Conservation (phyloP, 2,888 invertebrate species). For the Acheta domesticus region DNA sequence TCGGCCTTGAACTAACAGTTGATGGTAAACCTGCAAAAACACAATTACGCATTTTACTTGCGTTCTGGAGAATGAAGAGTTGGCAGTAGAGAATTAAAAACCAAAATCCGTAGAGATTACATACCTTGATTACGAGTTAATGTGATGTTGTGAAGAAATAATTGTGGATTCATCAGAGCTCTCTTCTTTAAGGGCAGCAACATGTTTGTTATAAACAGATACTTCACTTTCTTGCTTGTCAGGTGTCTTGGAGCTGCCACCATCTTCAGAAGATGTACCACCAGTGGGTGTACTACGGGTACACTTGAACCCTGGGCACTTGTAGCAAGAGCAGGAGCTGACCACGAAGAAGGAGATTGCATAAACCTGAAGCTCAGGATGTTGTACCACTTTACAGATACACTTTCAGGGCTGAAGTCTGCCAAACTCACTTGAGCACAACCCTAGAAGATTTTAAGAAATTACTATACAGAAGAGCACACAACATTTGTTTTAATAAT, state of each 20-base stretch:
- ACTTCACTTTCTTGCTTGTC: slow-evolving; percentile 54
- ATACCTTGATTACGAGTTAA: slow-evolving; percentile 80
- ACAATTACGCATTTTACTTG: background rate
- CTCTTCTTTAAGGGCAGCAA: slow-evolving; percentile 66
- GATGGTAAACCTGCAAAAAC: slow-evolving; percentile 48
- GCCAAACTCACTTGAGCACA: slow-evolving; percentile 94
- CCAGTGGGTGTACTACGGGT: background rate
- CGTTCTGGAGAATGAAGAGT: background rate
- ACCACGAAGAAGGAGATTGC: slow-evolving; percentile 50
- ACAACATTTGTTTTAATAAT: background rate
- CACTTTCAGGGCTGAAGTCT: slow-evolving; percentile 81
- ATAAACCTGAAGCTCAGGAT: slow-evolving; percentile 79
- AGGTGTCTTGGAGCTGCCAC: slow-evolving; percentile 40
- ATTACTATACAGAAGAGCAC: slow-evolving; percentile 27
- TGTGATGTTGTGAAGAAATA: slow-evolving; percentile 93
- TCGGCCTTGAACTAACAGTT: slow-evolving; percentile 53
- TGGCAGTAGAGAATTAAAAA: background rate
- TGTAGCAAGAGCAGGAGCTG: background rate
- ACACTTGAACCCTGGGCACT: background rate
- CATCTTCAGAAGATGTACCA: background rate
- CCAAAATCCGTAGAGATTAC: background rate
- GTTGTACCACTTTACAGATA: slow-evolving; percentile 91
- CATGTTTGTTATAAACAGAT: slow-evolving; percentile 47
- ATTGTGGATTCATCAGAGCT: slow-evolving; percentile 96
- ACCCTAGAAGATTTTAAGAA: slow-evolving; percentile 60